Evolutionary conservation across 2,888 invertebrate genomes (phyloP).

Genomic region (Podotricha telesiphe): DNA sequence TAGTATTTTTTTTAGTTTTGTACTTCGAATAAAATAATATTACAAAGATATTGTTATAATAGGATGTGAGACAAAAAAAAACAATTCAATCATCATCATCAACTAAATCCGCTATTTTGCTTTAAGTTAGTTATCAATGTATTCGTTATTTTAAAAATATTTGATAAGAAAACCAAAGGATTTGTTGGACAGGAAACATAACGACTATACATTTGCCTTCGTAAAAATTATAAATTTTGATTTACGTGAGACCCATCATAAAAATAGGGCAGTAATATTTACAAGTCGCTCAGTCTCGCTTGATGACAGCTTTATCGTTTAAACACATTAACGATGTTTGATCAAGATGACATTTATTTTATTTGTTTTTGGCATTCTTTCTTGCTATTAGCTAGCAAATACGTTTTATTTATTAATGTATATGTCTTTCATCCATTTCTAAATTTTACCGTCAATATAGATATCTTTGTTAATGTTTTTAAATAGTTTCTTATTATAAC

Average conservation of each 20-base stretch:
- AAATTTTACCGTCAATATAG: too few species aligned
- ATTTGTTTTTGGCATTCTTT: constrained; percentile 19
- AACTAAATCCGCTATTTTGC: too few species aligned
- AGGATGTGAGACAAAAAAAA: not conserved
- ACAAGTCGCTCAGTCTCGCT: constrained; percentile 6
- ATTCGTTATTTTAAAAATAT: too few species aligned
- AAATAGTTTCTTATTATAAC: too few species aligned
- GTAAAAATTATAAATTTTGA: not conserved
- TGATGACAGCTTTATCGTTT: constrained; percentile 19
- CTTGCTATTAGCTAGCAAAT: constrained; percentile 2
- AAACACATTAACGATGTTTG: constrained; percentile 36
- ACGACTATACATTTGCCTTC: not conserved
- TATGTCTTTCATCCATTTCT: not conserved
- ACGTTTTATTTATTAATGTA: not conserved
- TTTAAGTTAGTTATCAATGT: too few species aligned
- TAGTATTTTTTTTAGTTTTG: not conserved
- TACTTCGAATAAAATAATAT: not conserved
- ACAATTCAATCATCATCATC: too few species aligned
- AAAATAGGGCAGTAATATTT: constrained; percentile 5
- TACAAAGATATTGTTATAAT: not conserved
- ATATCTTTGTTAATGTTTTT: too few species aligned
- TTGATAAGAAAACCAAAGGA: too few species aligned
- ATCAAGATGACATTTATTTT: constrained; percentile 28
- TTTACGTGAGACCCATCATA: not conserved
- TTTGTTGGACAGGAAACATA: too few species aligned